A percentile compares a stretch with the other conserved stretches of the same genome.
phyloP scores from a whole-genome alignment of 23 tunicate species.

The Botrylloides violaceus region DNA sequence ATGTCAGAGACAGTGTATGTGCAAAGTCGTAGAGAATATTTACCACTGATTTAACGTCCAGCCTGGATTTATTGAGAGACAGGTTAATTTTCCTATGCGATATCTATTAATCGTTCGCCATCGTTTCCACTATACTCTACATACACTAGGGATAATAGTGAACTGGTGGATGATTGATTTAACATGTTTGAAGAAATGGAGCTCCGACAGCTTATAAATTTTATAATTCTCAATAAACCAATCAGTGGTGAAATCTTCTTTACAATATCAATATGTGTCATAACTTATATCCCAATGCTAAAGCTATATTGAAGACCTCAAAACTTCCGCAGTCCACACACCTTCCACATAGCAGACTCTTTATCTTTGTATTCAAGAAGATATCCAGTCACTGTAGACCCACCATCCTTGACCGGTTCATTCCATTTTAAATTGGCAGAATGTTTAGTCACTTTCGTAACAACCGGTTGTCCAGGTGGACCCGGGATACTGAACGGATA shows the following conservation, averaged over 20 bases:
- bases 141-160: too few relatives aligned
- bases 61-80: too few relatives aligned
- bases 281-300: background rate
- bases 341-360: slow-evolving; percentile 90
- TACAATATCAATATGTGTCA: background rate
- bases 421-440: slow-evolving; percentile 63
- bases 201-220: too few relatives aligned
- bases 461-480: slow-evolving; percentile 72
- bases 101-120: too few relatives aligned
- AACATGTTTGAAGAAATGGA: too few relatives aligned
- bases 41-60: too few relatives aligned
- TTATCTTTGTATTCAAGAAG: slow-evolving; percentile 82
- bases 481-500: slow-evolving; percentile 80
- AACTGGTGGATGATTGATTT: too few relatives aligned
- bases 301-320: background rate
- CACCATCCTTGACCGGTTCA: slow-evolving; percentile 87
- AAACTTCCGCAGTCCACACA: background rate
- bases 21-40: too few relatives aligned
- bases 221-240: too few relatives aligned
- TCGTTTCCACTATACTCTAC: too few relatives aligned
- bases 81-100: too few relatives aligned
- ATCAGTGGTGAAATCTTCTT: background rate
- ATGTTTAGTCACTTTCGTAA: slow-evolving; percentile 49
- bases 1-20: too few relatives aligned
- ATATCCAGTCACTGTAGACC: slow-evolving; percentile 79